These are phyloP conservation scores for Cheilosia vernalis DNA, from an alignment of 2,888 invertebrate species.

Conservation along the genomic window DNA sequence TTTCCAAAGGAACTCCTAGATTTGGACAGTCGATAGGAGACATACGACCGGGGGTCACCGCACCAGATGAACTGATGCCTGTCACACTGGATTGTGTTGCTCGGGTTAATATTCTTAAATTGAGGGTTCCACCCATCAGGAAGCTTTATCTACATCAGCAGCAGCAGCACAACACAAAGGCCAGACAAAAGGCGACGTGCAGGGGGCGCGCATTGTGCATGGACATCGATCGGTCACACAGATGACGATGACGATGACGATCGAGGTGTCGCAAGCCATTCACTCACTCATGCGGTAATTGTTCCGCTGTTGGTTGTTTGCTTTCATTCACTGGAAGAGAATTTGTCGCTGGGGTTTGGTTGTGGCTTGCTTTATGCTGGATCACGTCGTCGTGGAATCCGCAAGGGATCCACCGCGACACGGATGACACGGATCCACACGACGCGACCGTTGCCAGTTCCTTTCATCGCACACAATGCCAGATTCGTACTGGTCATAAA, in stretches of 20 bases:
- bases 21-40: conserved; percentile 51
- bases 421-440: conserved; percentile 69
- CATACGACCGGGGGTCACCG: conserved; percentile 49
- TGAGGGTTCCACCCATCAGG: conserved; percentile 73
- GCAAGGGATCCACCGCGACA: conserved; percentile 70
- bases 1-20: conserved; percentile 57
- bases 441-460: conserved; percentile 59
- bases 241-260: conserved; percentile 54
- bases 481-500: conserved; percentile 74
- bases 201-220: conserved; percentile 27
- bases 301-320: conserved; percentile 56
- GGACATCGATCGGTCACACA: conserved; percentile 67
- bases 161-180: conserved; percentile 34
- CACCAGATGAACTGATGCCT: conserved; percentile 39
- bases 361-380: conserved; percentile 67
- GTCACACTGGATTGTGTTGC: conserved; percentile 30
- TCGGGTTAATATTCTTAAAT: conserved; percentile 71
- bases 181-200: conserved; percentile 35
- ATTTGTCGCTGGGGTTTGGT: conserved; percentile 68
- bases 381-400: conserved; percentile 74
- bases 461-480: conserved; percentile 70
- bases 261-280: conserved; percentile 69
- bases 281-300: conserved; percentile 72
- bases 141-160: conserved; percentile 70
- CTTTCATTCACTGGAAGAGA: conserved; percentile 79